Conservation (phyloP, 2,888 invertebrate genomes). For the Lasius fuliginosus region DNA sequence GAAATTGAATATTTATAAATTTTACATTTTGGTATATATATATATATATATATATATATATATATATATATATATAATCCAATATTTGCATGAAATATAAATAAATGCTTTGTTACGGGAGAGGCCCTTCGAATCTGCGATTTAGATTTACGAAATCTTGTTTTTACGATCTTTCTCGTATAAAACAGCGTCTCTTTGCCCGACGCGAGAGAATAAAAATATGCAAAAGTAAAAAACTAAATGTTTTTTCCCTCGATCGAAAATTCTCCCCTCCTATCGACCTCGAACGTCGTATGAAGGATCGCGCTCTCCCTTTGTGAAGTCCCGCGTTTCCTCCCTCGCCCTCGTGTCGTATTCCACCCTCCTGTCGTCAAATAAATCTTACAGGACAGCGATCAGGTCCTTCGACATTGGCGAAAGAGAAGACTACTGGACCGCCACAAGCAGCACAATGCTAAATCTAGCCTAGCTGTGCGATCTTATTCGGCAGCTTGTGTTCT, state of each 20-base stretch:
- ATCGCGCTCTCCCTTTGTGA: slow-evolving; percentile 43
- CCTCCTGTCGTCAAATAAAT: slow-evolving; percentile 48
- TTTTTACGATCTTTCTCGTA: not conserved
- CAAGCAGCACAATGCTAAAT: slow-evolving; percentile 13
- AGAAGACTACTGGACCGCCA: not conserved
- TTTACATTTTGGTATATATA: not conserved
- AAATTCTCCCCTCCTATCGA: slow-evolving; percentile 3
- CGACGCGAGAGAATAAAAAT: slow-evolving; percentile 11
- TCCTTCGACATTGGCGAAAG: slow-evolving; percentile 26
- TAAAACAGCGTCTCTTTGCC: not conserved
- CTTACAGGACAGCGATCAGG: slow-evolving; percentile 41
- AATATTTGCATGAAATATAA: not conserved
- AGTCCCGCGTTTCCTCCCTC: slow-evolving; percentile 30
- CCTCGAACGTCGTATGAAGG: slow-evolving; percentile 20
- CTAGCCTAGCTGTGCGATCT: slow-evolving; percentile 27
- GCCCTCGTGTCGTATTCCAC: slow-evolving; percentile 32
- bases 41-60: not conserved
- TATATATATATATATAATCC: not conserved
- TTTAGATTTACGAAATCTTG: not conserved
- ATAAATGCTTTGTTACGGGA: not conserved
- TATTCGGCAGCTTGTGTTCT: slow-evolving; percentile 25
- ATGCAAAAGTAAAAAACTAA: slow-evolving; percentile 24
- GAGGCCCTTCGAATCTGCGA: not conserved
- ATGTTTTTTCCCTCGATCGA: slow-evolving; percentile 24
- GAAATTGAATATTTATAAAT: not conserved